phyloP scores from a whole-genome alignment of 1,140 invertebrate species.

The Bombus waltoni region DNA sequence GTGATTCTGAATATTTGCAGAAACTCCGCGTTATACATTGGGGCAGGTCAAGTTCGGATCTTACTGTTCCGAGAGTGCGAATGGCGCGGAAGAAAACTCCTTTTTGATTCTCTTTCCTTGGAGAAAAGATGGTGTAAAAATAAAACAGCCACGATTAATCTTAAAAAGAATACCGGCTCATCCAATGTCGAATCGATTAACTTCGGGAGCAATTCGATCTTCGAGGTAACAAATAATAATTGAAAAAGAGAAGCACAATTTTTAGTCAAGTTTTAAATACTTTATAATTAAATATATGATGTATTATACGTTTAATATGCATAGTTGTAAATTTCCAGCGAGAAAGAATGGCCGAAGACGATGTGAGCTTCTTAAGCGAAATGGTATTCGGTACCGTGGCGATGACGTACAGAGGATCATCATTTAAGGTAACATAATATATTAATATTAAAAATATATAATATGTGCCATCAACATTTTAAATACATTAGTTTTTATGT shows the following conservation, averaged over 20 bases:
- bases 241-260: neutral
- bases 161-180: slow-evolving; percentile 40
- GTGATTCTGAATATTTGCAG: slow-evolving; percentile 22
- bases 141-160: slow-evolving; percentile 27
- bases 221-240: slow-evolving; percentile 38
- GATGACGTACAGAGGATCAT: slow-evolving; percentile 92
- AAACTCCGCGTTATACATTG: slow-evolving; percentile 77
- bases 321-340: slow-evolving; percentile 59
- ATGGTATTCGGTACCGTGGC: slow-evolving; percentile 95
- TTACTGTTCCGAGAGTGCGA: slow-evolving; percentile 94
- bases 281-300: neutral
- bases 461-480: neutral
- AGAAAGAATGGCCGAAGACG: slow-evolving; percentile 82
- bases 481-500: neutral
- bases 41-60: slow-evolving; percentile 88
- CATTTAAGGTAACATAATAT: slow-evolving; percentile 85
- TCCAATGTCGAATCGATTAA: slow-evolving; percentile 16
- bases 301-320: neutral
- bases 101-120: slow-evolving; percentile 92
- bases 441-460: neutral
- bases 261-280: neutral
- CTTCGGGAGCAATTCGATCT: slow-evolving; percentile 3
- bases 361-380: slow-evolving; percentile 90
- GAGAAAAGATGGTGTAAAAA: slow-evolving; percentile 57
- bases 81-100: slow-evolving; percentile 88